Base-by-base conservation (phyloP, 2,113 vertebrate genomes). In the Sceloporus tristichus region DNA sequence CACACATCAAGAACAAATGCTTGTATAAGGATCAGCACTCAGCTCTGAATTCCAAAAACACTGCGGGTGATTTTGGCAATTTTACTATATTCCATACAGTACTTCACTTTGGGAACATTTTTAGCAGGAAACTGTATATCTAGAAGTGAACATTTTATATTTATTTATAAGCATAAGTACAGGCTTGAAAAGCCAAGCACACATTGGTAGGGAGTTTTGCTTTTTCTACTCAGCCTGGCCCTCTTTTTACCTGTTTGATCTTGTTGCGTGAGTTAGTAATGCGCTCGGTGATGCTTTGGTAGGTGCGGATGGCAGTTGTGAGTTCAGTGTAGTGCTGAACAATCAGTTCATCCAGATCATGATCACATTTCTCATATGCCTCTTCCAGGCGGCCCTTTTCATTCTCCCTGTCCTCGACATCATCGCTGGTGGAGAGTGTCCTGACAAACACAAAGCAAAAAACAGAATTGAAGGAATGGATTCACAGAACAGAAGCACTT, bases 261-360 rank as follows among this genome's bases (percentile, higher is more conserved):
- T 99, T 99, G 94, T 99, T 99, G 65, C 99, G 97, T 0, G 99
- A 99, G 96, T 93, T 99, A 93, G 98, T 99, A 96, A 99, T 99
- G 87, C 98, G 98, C 94, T 99, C 99, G 0, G 99, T 99, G 96
- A 99, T 99, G 96, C 98, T 99, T 96, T 99, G 98, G 96, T 99
- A 99, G 0, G 98, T 99, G 94, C 98, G 97, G 93, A 99, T 99
- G 66, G 99, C 99, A 0, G 99, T 99, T 23, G 98, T 99, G 62
- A 99, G 94, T 88, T 99, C 99, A 0, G 98, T 99, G 93, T 99
- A 99, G 95, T 99, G 99, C 94, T 99, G 98, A 48, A 99, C 98
- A 0, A 99, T 99, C 90, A 98, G 92, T 85, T 98, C 96, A 76
- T 99, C 99, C 94, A 99, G 92, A 89, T 98, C 98, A 6, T 95